These are phyloP conservation scores for Zingel zingel DNA, from an alignment of 2,113 vertebrate genomes.

Conservation along the genomic window DNA sequence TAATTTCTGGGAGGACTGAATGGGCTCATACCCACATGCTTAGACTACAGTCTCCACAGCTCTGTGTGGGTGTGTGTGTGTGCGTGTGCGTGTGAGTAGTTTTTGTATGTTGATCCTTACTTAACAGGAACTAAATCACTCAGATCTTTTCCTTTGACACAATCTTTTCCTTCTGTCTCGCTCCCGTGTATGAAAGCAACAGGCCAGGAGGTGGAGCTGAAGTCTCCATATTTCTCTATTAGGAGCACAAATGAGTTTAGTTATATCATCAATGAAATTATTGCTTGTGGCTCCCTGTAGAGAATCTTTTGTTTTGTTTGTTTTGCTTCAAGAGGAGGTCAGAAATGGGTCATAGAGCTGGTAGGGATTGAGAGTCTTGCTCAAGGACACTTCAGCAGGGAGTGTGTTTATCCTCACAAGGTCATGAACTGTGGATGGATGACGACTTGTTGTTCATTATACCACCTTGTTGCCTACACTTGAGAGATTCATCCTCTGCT, in stretches of 20 bases:
- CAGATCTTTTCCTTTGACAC: background rate
- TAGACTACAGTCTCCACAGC: constrained; percentile 30
- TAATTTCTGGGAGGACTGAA: constrained; percentile 43
- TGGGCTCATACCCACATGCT: constrained; percentile 39
- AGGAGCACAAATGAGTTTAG: constrained; percentile 9
- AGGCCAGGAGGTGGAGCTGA: constrained; percentile 64
- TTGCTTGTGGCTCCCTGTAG: constrained; percentile 1
- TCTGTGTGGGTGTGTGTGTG: constrained; percentile 17
- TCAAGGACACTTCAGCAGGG: constrained; percentile 66
- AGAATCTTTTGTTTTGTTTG: constrained; percentile 31
- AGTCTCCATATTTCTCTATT: constrained; percentile 17
- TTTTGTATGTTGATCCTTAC: constrained; percentile 18
- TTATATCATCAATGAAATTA: constrained; percentile 12
- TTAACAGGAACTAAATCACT: constrained; percentile 45
- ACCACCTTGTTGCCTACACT: constrained; percentile 44
- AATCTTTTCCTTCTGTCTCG: constrained; percentile 17
- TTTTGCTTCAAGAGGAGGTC: constrained; percentile 23
- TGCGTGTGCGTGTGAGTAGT: background rate
- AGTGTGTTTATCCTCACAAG: constrained; percentile 54
- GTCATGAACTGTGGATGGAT: constrained; percentile 50
- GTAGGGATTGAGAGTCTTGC: constrained; percentile 14
- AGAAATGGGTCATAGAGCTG: constrained; percentile 22
- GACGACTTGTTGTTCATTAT: constrained; percentile 42
- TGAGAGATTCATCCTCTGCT: constrained; percentile 10
- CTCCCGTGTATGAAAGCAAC: background rate